Evolutionary conservation across 2,797 vertebrate genomes (phyloP), one percentile per base, ranked within the genome.

Genomic region (Australoheros facetus): DNA sequence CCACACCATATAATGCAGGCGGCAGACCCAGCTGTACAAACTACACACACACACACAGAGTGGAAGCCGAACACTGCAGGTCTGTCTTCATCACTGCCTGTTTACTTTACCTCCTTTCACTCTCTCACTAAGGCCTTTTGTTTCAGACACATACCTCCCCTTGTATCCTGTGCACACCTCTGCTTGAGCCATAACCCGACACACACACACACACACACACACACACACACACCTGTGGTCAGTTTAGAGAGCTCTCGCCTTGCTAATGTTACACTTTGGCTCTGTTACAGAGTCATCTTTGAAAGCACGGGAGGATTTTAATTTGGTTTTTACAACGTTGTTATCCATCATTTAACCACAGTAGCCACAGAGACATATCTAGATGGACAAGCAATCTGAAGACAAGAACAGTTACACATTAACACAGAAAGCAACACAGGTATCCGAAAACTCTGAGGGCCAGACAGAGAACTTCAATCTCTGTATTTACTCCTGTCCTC

Each of bases 41-140:
- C 96, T 93, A 34, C 81, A 39, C 70, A 73, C 81, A 75, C 75
- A 59, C 1, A 56, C 23, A 54, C 4, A 54, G 4, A 53, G 10
- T 28, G 0, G 16, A 7, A 83, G 93, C 94, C 91, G 92, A 94
- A 95, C 95, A 96, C 93, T 94, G 93, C 95, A 95, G 94, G 96
- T 95, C 90, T 96, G 96, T 96, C 95, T 89, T 96, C 95, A 96
- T 93, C 89, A 87, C 90, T 93, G 93, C 95, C 95, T 97, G 96
- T 97, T 97, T 96, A 96, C 95, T 96, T 95, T 97, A 96, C 96
- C 95, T 96, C 96, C 95, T 96, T 95, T 95, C 93, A 94, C 92
- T 95, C 95, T 94, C 95, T 96, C 94, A 96, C 95, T 97, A 94
- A 95, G 95, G 95, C 91, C 94, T 95, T 96, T 97, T 97, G 96